Evolutionary conservation across 2,888 invertebrate genomes (phyloP), one percentile per base, ranked within the genome.

Genomic region (Coenonympha glycerion): DNA sequence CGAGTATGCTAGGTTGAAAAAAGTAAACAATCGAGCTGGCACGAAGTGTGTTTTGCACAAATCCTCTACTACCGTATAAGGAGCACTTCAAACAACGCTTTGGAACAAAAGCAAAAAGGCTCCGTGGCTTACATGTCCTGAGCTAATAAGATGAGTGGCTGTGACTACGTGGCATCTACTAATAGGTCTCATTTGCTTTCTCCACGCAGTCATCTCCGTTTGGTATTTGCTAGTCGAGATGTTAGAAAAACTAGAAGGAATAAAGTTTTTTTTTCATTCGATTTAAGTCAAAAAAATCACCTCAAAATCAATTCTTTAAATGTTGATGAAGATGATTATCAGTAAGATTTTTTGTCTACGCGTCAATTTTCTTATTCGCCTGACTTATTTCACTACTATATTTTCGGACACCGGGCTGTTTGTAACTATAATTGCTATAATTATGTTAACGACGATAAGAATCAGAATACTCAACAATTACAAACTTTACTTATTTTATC

Each of bases 111-210:
- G 56, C 18, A 49, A 71, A 69, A 68, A 75, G 13, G 69, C 61
- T 56, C 56, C 60, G 63, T 64, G 66, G 63, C 71, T 68, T 69
- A 69, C 66, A 65, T 56, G 59, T 60, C 62, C 50, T 57, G 56
- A 52, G 55, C 56, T 61, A 60, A 62, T 63, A 58, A 66, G 64
- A 62, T 53, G 62, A 61, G 61, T 63, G 55, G 58, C 59, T 56
- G 64, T 61, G 68, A 69, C 66, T 73, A 61, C 62, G 66, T 71
- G 70, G 72, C 72, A 63, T 70, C 60, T 71, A 78, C 79, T 76
- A 82, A 82, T 81, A 69, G 76, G 58, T 57, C 67, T 69, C 75
- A 79, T 81, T 81, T 77, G 75, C 73, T 78, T 71, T 69, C 73
- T 65, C 64, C 64, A 66, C 65, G 71, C 70, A 65, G 69, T 68